Percentiles rank a stretch among this genome's conserved stretches.
Conservation (phyloP, 1,140 invertebrate species). For the Nasonia vitripennis region DNA sequence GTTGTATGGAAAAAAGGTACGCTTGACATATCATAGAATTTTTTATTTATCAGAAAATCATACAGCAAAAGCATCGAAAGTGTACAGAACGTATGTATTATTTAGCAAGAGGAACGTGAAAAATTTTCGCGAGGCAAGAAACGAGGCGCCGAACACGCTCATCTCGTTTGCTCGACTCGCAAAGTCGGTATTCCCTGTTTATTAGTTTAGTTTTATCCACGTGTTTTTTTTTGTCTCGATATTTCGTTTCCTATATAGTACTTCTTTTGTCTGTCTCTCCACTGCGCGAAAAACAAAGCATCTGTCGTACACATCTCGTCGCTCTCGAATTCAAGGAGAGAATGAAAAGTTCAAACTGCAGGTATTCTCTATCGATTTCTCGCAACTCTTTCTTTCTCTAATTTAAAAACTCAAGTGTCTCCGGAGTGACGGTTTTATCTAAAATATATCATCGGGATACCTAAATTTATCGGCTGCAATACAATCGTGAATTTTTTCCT, state of each 20-base stretch:
- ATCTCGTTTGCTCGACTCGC: not conserved
- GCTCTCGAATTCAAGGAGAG: not conserved
- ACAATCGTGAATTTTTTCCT: constrained; percentile 47
- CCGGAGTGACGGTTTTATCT: constrained; percentile 53
- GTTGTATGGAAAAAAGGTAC: not conserved
- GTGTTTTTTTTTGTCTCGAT: constrained; percentile 1
- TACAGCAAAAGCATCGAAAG: constrained; percentile 63
- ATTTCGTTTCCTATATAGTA: not conserved
- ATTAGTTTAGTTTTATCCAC: not conserved
- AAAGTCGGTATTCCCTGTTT: constrained; percentile 16
- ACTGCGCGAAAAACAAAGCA: not conserved
- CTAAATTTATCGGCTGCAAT: constrained; percentile 56
- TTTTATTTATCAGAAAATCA: constrained; percentile 66
- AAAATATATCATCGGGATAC: constrained; percentile 58
- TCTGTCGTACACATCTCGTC: not conserved
- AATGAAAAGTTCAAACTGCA: not conserved
- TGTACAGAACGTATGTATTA: constrained; percentile 59
- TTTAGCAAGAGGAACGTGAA: constrained; percentile 61
- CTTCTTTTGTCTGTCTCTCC: not conserved
- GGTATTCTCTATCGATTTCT: not conserved
- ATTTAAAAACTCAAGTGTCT: constrained; percentile 51
- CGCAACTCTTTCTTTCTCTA: constrained; percentile 6
- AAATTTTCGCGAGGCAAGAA: constrained; percentile 56
- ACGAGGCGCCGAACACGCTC: not conserved
- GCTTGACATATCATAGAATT: constrained; percentile 40